phyloP scores from a whole-genome alignment of 2,888 invertebrate species.

The Lasioglossum pauxillum region DNA sequence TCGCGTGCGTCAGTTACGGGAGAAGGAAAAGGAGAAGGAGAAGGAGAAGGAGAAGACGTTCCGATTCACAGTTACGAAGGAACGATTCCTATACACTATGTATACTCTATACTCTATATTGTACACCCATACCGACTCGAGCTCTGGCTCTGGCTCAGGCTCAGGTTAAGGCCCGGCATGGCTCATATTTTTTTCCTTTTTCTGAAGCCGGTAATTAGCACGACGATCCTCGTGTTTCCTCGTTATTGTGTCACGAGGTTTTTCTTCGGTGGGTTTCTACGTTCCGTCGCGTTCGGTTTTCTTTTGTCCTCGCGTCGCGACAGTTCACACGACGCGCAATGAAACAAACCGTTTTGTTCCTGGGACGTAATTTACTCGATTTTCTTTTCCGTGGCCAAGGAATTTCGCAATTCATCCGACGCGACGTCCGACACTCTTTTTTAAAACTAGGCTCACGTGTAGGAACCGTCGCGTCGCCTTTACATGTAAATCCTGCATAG shows the following conservation, averaged over 20 bases:
- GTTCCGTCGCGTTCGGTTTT: constrained; percentile 21
- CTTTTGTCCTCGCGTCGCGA: constrained; percentile 36
- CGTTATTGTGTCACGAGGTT: constrained; percentile 60
- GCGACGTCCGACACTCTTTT: not conserved
- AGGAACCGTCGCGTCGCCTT: not conserved
- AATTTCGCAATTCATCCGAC: constrained; percentile 6
- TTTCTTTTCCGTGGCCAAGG: constrained; percentile 5
- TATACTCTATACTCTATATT: not conserved
- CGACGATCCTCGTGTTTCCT: constrained; percentile 59
- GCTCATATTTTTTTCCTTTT: not conserved
- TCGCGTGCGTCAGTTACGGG: not conserved
- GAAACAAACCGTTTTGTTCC: constrained; percentile 45
- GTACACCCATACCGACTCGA: not conserved
- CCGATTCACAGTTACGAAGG: constrained; percentile 46
- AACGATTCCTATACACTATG: constrained; percentile 18
- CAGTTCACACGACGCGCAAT: constrained; percentile 54
- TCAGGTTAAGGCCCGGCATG: not conserved
- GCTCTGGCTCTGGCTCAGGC: not conserved
- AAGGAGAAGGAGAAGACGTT: constrained; percentile 25
- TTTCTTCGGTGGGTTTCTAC: constrained; percentile 29
- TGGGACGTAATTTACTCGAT: constrained; percentile 49
- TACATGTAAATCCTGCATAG: too few species aligned
- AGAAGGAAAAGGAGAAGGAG: constrained; percentile 18
- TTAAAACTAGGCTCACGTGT: not conserved
- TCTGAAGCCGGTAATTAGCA: constrained; percentile 57